Evolutionary conservation across 1,140 invertebrate species (phyloP).

Genomic region (Drosophila sp.): DNA sequence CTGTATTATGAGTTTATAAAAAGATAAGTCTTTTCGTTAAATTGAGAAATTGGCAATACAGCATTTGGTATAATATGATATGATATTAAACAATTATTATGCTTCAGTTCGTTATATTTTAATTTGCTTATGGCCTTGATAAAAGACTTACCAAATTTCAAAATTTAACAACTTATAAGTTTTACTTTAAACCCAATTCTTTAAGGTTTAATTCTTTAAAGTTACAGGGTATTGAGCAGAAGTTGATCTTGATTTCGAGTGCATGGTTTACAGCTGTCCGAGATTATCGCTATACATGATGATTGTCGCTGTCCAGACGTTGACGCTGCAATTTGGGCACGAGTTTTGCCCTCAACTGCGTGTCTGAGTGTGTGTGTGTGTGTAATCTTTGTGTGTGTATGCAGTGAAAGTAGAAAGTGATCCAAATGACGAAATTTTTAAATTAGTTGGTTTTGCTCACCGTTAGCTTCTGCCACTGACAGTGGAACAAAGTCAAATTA

Average conservation of each 20-base stretch:
- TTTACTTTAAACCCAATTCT: too few relatives aligned
- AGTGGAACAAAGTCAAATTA: conserved; percentile 16
- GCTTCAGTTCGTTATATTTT: too few relatives aligned
- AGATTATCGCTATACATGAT: conserved; percentile 15
- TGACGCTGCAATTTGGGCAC: conserved; percentile 50
- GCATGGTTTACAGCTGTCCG: conserved; percentile 20
- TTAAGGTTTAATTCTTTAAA: too few relatives aligned
- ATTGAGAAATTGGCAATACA: too few relatives aligned
- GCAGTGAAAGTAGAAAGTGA: conserved; percentile 78
- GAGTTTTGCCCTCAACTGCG: conserved; percentile 1
- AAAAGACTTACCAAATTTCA: too few relatives aligned
- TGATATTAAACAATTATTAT: too few relatives aligned
- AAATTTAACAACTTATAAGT: too few relatives aligned
- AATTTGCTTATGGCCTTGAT: too few relatives aligned
- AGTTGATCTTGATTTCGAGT: conserved; percentile 20
- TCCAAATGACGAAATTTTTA: conserved; percentile 56
- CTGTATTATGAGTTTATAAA: too few relatives aligned
- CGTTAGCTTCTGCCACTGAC: not conserved
- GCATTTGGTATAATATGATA: too few relatives aligned
- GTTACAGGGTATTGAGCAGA: conserved; percentile 9
- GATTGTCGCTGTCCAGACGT: conserved; percentile 19
- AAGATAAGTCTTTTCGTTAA: too few relatives aligned
- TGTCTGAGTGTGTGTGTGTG: conserved; percentile 10
- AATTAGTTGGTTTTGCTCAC: conserved; percentile 9
- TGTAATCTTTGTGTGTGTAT: conserved; percentile 3